phyloP scores from a whole-genome alignment of 2,888 invertebrate species.

The Ichneumoninae sp. region DNA sequence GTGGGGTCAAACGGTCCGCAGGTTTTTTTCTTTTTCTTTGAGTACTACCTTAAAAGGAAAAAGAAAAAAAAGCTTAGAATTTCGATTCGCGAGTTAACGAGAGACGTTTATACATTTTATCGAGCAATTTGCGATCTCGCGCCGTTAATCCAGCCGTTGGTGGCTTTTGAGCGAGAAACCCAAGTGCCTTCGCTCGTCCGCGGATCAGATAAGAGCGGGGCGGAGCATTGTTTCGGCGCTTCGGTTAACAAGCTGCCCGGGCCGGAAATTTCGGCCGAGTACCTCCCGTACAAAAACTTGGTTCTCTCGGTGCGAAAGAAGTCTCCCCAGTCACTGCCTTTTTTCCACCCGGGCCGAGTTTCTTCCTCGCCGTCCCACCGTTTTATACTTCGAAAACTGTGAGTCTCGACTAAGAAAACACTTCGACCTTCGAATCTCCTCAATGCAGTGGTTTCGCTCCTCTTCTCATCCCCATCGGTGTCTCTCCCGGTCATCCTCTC shows the following conservation, averaged over 20 bases:
- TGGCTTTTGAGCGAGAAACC: neutral
- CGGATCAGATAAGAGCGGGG: constrained; percentile 48
- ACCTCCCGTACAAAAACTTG: constrained; percentile 32
- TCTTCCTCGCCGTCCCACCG: constrained; percentile 23
- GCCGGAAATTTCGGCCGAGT: constrained; percentile 43
- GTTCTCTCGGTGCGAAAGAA: neutral
- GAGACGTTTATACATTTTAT: neutral
- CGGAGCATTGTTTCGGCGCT: constrained; percentile 51
- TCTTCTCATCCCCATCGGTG: neutral
- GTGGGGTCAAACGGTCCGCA: too few species aligned
- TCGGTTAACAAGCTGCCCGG: constrained; percentile 52
- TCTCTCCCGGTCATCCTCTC: constrained; percentile 19
- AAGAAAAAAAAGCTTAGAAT: neutral
- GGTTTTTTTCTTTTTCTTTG: too few species aligned
- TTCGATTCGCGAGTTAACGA: neutral
- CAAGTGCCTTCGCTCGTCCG: neutral
- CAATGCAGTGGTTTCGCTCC: neutral
- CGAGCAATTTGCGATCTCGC: constrained; percentile 10
- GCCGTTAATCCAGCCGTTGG: neutral
- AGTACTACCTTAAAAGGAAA: neutral
- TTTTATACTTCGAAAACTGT: neutral
- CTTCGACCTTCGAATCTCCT: constrained; percentile 4
- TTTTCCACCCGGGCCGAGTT: constrained; percentile 22
- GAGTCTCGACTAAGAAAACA: constrained; percentile 38
- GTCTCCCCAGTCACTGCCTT: neutral